Evolutionary conservation across 2,888 invertebrate species (phyloP), one percentile per base, ranked within the genome.

Genomic region (Entomobrya multifasciata): DNA sequence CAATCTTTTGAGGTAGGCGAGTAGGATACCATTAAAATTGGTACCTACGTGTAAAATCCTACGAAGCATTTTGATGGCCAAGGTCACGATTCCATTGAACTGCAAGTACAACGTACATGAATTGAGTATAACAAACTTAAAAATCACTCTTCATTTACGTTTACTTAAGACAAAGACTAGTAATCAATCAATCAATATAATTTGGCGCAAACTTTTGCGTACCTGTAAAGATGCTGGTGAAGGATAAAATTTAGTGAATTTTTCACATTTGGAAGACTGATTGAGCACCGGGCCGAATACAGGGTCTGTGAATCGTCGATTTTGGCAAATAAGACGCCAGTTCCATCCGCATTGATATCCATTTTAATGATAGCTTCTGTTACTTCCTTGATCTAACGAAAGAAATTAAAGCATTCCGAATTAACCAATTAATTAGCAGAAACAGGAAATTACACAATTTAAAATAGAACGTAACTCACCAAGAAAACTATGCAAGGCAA

Each of bases 281-380:
- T 22, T 57, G 55, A 57, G 20, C 10, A 3, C 55, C 17, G 3
- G 22, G 25, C 5, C n/a, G 52, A 1, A 5, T 62, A 20, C 13
- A 41, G n/a, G n/a, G n/a, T n/a, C n/a, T n/a, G n/a, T n/a, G n/a
- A n/a, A n/a, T n/a, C 41, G 5, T 67, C 44, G 11, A 10, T 41
- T 13, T 10, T 22, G 41, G 20, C 22, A 67, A 82, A 82, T 20
- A 82, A 47, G 10, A 82, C 82, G 1, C 82, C 82, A 20, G 82
- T 82, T 30, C 82, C 82, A 62, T 82, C 82, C 17, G 82, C 41
- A 25, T 70, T 25, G 22, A 72, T 62, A 6, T 60, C 74, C 15
- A 36, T 36, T 36, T 55, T 55, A 41, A 57, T 81, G 30, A 36
- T 70, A 0, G 8, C 27, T 72, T 67, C 8, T 22, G 2, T 27